Evolutionary conservation across 1,140 invertebrate species (phyloP), one percentile per base, ranked within the genome.

Genomic region (Hetaerina americana): DNA sequence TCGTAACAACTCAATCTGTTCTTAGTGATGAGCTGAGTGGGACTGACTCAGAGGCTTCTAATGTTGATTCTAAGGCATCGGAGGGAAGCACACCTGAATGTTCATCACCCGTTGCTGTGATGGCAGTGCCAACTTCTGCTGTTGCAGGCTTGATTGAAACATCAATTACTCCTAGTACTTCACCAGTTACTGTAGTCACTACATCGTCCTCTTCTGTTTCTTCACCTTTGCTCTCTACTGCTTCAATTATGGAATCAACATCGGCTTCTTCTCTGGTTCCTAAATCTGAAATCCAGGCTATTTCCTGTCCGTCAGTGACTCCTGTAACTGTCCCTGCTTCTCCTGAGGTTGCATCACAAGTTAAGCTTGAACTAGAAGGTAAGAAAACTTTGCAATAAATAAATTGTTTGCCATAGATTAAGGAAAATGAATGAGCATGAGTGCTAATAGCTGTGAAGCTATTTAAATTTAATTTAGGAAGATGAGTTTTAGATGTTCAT

Each of bases 301-400:
- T 10, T 57, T 1, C 40, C 15, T 3, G 15, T 5, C 40, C 40
- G 2, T 12, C 40, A 2, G 22, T 57, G 15, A 5, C 40, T 57
- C 15, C 40, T 5, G 40, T n/a, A 18, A n/a, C 40, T 18, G 2
- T 57, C 22, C 15, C 15, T n/a, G 1, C 40, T 5, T 57, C 40
- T 2, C 40, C 40, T 5, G 40, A 57, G 40, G 40, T 57, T 57
- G 15, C 40, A 12, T 57, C 77, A 57, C 80, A 81, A 73, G 80
- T 82, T 12, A 83, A 85, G 75, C 75, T 85, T 12, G 84, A 85
- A 75, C 72, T 85, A 68, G 84, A 85, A 77, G 78, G 78, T 79
- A 73, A 73, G 57, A 57, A 12, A 31, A n/a, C 31, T n/a, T n/a
- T n/a, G n/a, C n/a, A n/a, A n/a, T n/a, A n/a, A n/a, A n/a, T n/a